A percentile compares a stretch with the other conserved stretches of the same genome.
Conservation (phyloP, 2,797 vertebrate genomes). For the Coccyzus lansbergi region DNA sequence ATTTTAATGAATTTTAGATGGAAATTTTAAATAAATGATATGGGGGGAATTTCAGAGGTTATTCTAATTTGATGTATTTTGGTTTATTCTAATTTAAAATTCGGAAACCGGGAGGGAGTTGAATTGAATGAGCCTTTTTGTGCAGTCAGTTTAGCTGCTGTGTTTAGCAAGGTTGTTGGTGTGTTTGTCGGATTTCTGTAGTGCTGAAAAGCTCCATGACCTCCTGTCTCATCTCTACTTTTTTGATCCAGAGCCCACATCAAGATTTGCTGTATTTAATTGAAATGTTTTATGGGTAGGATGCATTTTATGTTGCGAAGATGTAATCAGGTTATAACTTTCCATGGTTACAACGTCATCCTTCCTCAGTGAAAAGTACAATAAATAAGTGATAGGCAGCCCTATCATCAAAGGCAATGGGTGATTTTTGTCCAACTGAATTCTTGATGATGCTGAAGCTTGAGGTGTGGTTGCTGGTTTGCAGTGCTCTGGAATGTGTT, state of each 20-base stretch:
- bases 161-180: not conserved
- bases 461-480: constrained; percentile 7
- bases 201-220: not conserved
- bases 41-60: constrained; percentile 35
- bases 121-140: constrained; percentile 31
- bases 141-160: not conserved
- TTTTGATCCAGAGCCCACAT: not conserved
- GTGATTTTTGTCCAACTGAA: constrained; percentile 1
- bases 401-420: not conserved
- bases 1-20: constrained; percentile 64
- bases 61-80: constrained; percentile 54
- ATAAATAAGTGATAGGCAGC: constrained; percentile 1
- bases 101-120: constrained; percentile 4
- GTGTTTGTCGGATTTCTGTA: not conserved
- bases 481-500: not conserved
- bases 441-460: not conserved
- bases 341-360: not conserved
- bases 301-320: not conserved
- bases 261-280: constrained; percentile 21
- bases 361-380: not conserved
- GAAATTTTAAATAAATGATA: constrained; percentile 62
- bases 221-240: not conserved
- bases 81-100: constrained; percentile 42
- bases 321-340: not conserved
- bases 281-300: not conserved